Evolutionary conservation across 2,797 vertebrate genomes (phyloP).

Genomic region (Taeniopygia guttata): DNA sequence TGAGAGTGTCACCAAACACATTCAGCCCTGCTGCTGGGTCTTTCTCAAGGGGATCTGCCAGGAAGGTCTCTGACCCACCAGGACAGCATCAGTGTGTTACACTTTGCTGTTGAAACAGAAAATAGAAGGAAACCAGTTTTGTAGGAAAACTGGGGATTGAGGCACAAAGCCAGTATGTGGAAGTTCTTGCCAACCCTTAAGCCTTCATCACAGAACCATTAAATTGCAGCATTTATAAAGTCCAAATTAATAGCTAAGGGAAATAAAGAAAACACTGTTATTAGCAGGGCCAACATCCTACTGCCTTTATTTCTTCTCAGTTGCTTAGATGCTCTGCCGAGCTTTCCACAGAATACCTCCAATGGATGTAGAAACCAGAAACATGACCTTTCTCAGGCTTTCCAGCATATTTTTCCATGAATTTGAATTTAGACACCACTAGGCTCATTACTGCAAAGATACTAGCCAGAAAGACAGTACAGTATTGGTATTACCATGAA

Average conservation of each 20-base stretch:
- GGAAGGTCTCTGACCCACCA: background rate
- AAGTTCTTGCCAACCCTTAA: background rate
- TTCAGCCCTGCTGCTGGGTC: background rate
- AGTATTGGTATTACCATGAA: background rate
- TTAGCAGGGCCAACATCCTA: background rate
- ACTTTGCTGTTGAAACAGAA: background rate
- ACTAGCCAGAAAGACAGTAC: background rate
- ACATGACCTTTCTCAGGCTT: constrained; percentile 17
- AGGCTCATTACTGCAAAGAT: constrained; percentile 2
- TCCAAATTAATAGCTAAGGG: background rate
- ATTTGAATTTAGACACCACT: background rate
- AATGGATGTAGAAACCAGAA: background rate
- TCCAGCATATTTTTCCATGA: constrained; percentile 7
- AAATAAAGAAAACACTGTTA: background rate
- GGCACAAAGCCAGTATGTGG: background rate
- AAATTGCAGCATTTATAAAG: background rate
- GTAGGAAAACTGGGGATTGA: background rate
- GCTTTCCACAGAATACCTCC: background rate
- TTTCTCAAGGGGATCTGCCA: background rate
- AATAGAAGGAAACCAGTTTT: background rate
- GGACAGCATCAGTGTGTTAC: background rate
- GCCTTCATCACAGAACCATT: background rate
- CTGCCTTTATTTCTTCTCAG: background rate
- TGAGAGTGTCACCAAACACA: fast-evolving
- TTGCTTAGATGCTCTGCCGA: background rate